phyloP scores from a whole-genome alignment of 2,113 vertebrate species.

The Scolopax mira region DNA sequence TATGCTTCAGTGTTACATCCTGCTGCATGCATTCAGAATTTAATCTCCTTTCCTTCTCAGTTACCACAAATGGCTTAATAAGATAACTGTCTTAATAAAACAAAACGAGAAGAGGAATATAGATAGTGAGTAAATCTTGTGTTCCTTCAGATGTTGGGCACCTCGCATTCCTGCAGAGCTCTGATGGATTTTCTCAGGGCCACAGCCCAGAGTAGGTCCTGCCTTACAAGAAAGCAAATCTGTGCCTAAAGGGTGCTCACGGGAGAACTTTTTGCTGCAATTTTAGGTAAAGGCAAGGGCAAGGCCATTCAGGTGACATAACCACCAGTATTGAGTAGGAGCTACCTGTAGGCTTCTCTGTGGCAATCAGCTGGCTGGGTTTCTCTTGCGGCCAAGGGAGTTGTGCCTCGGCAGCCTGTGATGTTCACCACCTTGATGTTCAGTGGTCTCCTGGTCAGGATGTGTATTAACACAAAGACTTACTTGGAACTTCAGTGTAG shows the following conservation, averaged over 20 bases:
- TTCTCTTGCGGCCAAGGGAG: neutral
- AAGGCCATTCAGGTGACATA: neutral
- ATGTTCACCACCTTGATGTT: too few species aligned
- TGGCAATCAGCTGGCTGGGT: neutral
- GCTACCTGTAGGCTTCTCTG: neutral
- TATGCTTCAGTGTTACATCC: neutral
- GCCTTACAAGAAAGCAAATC: neutral
- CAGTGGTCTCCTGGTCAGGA: fast-evolving
- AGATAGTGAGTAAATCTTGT: neutral
- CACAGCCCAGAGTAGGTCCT: neutral
- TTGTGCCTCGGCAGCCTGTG: neutral
- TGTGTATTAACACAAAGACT: neutral
- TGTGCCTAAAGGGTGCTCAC: neutral
- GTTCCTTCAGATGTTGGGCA: neutral
- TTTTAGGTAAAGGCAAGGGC: neutral
- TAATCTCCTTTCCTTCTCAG: neutral
- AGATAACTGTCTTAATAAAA: neutral
- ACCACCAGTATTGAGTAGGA: neutral
- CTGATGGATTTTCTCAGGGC: neutral
- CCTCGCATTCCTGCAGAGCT: fast-evolving
- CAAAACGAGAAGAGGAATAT: neutral
- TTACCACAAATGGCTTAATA: neutral
- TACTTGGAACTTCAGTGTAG: neutral
- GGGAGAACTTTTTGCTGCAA: neutral
- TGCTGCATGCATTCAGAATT: neutral